These are phyloP conservation scores for Macrocentrus cingulum DNA, from an alignment of 1,140 invertebrate species.

Conservation along the genomic window DNA sequence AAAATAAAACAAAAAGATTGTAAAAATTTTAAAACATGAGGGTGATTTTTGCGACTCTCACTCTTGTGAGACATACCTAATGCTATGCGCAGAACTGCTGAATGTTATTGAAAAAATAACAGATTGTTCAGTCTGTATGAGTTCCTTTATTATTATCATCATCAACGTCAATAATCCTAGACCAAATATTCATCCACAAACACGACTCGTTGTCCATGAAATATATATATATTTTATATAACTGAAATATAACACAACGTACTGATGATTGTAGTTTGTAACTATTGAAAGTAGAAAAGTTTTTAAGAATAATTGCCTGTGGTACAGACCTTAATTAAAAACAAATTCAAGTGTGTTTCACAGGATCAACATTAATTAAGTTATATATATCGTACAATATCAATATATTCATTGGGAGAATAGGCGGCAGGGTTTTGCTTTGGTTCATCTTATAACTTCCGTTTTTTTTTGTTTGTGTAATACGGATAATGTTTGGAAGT, in stretches of 20 bases:
- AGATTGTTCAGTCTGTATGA: slow-evolving; percentile 33
- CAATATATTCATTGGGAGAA: neutral
- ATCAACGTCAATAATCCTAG: slow-evolving; percentile 45
- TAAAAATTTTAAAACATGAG: neutral
- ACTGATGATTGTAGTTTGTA: slow-evolving; percentile 10
- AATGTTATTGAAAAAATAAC: no score
- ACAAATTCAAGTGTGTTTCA: neutral
- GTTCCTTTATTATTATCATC: slow-evolving; percentile 46
- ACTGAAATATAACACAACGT: slow-evolving; percentile 39
- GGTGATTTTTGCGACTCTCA: neutral
- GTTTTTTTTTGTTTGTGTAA: neutral
- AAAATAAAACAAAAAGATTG: neutral
- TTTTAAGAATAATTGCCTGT: slow-evolving; percentile 22
- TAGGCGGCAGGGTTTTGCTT: slow-evolving; percentile 38
- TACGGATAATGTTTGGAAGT: no score
- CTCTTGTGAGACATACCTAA: neutral
- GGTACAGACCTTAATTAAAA: neutral
- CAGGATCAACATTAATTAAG: neutral
- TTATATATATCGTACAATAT: slow-evolving; percentile 13
- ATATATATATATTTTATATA: slow-evolving; percentile 28
- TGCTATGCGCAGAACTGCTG: neutral
- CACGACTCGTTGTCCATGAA: slow-evolving; percentile 31
- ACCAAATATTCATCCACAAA: slow-evolving; percentile 34
- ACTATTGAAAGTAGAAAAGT: slow-evolving; percentile 30
- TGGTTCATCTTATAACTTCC: slow-evolving; percentile 41